Evolutionary conservation across 1,140 invertebrate species (phyloP).

Genomic region (Bombus turneri): DNA sequence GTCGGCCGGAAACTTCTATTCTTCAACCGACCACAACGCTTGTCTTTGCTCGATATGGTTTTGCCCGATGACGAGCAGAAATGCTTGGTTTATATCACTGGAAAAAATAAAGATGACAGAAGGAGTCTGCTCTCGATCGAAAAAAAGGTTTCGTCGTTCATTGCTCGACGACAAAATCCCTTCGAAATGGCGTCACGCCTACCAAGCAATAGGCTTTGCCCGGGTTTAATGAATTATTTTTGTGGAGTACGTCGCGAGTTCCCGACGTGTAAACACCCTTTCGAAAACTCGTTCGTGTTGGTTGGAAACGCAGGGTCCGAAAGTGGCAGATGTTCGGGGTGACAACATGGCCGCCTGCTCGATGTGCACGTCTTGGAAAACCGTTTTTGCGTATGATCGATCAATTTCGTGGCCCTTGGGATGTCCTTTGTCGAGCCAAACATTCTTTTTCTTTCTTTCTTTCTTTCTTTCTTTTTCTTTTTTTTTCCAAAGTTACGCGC

Average conservation of each 20-base stretch:
- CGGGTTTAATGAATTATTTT: conserved; percentile 67
- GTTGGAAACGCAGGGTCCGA: conserved; percentile 24
- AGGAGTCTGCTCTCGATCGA: conserved; percentile 12
- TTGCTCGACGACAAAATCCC: conserved; percentile 39
- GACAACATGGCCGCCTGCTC: conserved; percentile 76
- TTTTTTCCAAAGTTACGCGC: background rate
- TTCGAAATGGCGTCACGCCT: conserved; percentile 60
- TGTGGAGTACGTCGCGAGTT: conserved; percentile 8
- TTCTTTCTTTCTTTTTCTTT: background rate
- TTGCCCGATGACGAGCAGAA: background rate
- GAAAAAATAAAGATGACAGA: background rate
- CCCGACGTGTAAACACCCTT: conserved; percentile 65
- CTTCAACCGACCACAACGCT: conserved; percentile 43
- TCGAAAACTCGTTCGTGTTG: conserved; percentile 50
- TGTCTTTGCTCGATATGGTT: background rate
- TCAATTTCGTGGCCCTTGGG: conserved; percentile 59
- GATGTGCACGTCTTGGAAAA: conserved; percentile 56
- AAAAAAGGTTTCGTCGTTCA: background rate
- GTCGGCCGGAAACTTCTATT: conserved; percentile 6
- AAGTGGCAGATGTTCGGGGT: conserved; percentile 76
- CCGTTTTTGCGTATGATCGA: conserved; percentile 74
- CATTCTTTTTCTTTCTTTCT: background rate
- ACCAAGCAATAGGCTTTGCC: conserved; percentile 14
- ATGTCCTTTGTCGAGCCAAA: background rate
- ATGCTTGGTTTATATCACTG: background rate